Evolutionary conservation across 2,113 vertebrate genomes (phyloP).

Genomic region (Butorides virescens): DNA sequence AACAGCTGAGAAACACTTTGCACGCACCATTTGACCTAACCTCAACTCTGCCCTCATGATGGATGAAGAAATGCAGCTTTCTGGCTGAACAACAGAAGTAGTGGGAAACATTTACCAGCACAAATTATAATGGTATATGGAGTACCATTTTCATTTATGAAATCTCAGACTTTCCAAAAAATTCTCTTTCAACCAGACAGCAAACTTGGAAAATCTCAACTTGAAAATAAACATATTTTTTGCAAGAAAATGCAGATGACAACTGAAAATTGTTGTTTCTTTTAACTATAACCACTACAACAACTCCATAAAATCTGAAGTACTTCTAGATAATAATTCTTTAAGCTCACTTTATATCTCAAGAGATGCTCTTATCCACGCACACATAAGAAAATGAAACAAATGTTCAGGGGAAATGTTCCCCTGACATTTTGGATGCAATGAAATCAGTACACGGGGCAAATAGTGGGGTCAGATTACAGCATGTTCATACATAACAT

Average conservation of each 20-base stretch:
- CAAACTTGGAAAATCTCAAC: not conserved
- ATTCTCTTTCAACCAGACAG: not conserved
- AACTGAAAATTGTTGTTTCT: not conserved
- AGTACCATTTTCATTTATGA: not conserved
- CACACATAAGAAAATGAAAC: not conserved
- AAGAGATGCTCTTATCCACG: not conserved
- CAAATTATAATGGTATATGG: not conserved
- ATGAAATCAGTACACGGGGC: not conserved
- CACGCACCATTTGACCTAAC: slow-evolving; percentile 36
- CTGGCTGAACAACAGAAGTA: slow-evolving; percentile 6
- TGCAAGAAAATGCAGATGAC: not conserved
- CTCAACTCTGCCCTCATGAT: slow-evolving; percentile 24
- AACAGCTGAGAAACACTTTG: slow-evolving; percentile 42
- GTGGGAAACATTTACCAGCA: not conserved
- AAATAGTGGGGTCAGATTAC: not conserved
- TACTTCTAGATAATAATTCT: not conserved
- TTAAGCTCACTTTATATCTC: not conserved
- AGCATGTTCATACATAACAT: not conserved
- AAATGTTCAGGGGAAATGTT: not conserved
- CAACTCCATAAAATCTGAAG: not conserved
- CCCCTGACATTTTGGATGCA: not conserved
- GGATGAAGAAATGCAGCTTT: slow-evolving; percentile 42
- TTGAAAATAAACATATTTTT: not conserved
- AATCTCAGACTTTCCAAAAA: not conserved
- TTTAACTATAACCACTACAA: not conserved